Base-by-base conservation (phyloP, 1,140 invertebrate genomes). In the Trialeurodes vaporariorum region DNA sequence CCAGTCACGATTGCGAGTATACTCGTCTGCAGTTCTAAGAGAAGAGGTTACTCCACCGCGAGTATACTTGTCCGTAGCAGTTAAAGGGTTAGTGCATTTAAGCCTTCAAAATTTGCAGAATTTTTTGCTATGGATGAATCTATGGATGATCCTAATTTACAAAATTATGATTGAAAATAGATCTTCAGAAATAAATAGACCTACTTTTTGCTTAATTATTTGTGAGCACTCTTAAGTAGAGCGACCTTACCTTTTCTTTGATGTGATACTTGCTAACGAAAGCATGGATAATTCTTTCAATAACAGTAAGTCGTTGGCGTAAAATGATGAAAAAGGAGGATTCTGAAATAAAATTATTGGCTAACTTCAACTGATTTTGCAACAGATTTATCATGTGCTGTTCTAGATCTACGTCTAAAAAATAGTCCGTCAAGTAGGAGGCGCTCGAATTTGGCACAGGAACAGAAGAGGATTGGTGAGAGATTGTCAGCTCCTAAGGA, bases 211-310 rank as follows among this genome's bases (percentile, higher is more conserved):
- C n/a, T n/a, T n/a, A n/a, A n/a, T n/a, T n/a, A n/a, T n/a, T n/a
- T n/a, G n/a, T n/a, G n/a, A n/a, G n/a, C n/a, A n/a, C n/a, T n/a
- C n/a, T n/a, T n/a, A n/a, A n/a, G n/a, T n/a, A n/a, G n/a, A n/a
- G n/a, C 27, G 23, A 61, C 67, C 25, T 40, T 64, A 71, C 68
- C 63, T 70, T 68, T n/a, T 75, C 71, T 49, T 71, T 73, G 24
- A 65, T 59, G 74, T 87, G 84, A 75, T 83, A 85, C 73, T 80
- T 83, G 26, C 72, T 76, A 49, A 81, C 79, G 2, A 85, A 72
- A 1, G 84, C 84, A 77, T 84, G 78, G 74, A 84, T 83, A 64
- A 86, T 83, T 67, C 85, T 74, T 71, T 84, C 82, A n/a, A 86
- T 73, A 23, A 87, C 78, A 22, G 84, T 76, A 63, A 86, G 75